Percentiles rank a stretch among this genome's conserved stretches.
Evolutionary conservation across 2,113 vertebrate genomes (phyloP).

Genomic region (Alexandromys fortis): DNA sequence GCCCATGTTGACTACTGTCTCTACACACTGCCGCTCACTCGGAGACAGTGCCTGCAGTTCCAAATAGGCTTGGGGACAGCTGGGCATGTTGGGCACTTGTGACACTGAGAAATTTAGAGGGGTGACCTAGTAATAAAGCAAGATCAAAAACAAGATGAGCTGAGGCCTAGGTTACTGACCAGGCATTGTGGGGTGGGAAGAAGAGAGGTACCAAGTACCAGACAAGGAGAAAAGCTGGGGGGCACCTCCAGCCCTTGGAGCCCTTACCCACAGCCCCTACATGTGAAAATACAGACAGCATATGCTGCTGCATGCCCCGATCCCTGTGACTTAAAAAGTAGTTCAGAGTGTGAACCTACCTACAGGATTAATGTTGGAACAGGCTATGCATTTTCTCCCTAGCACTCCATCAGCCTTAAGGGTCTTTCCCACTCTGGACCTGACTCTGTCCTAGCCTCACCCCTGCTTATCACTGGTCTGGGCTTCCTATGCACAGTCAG

Average conservation of each 20-base stretch:
- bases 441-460: background rate
- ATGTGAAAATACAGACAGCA: background rate
- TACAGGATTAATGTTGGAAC: background rate
- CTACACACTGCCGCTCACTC: slow-evolving; percentile 92
- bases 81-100: slow-evolving; percentile 86
- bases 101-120: slow-evolving; percentile 83
- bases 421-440: background rate
- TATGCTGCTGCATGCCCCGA: background rate
- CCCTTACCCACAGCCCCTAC: background rate
- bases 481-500: background rate
- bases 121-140: slow-evolving; percentile 76
- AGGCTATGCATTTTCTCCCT: background rate
- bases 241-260: background rate
- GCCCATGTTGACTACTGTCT: slow-evolving; percentile 96
- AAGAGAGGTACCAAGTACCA: background rate
- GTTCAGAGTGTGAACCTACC: background rate
- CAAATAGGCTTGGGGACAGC: slow-evolving; percentile 69
- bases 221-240: background rate
- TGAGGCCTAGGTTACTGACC: background rate
- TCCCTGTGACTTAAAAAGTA: background rate
- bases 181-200: background rate
- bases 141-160: slow-evolving; percentile 14
- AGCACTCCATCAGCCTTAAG: background rate
- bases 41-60: slow-evolving; percentile 90
- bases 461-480: background rate